Evolutionary conservation across 23 tunicate genomes (phyloP).

Genomic region (Trididemnum miniatum): DNA sequence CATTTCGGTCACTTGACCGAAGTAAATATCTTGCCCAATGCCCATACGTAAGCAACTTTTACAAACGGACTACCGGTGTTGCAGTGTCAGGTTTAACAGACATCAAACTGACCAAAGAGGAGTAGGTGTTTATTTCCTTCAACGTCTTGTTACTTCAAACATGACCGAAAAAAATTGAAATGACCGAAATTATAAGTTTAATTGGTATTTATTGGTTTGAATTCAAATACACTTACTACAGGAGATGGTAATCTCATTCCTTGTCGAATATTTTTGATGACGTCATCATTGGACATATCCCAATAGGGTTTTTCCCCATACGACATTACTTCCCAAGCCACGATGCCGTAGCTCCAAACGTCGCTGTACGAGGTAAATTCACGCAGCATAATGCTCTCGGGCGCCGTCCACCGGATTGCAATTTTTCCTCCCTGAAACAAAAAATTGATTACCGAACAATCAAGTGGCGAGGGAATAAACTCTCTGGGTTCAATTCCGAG

Average conservation of each 20-base stretch:
- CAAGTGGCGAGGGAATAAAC: no score
- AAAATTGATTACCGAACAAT: not conserved
- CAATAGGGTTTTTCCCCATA: slow-evolving; percentile 99
- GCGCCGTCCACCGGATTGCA: slow-evolving; percentile 99
- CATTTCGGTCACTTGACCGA: no score
- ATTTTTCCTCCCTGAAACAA: slow-evolving; percentile 93
- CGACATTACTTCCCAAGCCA: slow-evolving; percentile 99
- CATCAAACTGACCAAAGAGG: no score
- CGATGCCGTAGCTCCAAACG: slow-evolving; percentile 99
- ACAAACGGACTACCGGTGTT: no score
- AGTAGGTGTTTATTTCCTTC: not conserved
- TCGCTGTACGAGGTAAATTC: slow-evolving; percentile 89
- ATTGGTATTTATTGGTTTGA: not conserved
- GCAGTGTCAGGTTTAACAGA: no score
- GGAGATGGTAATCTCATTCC: slow-evolving; percentile 97
- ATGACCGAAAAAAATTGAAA: no score
- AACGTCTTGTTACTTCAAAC: no score
- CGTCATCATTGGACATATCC: slow-evolving; percentile 94
- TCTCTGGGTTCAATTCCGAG: no score
- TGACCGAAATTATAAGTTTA: not conserved
- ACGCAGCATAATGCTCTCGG: slow-evolving; percentile 78
- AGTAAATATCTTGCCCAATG: not conserved
- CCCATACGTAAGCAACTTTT: not conserved
- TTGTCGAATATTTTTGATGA: slow-evolving; percentile 59
- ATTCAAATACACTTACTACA: slow-evolving; percentile 37